Conservation (phyloP, 1,140 invertebrate genomes). For the Apis laboriosa region DNA sequence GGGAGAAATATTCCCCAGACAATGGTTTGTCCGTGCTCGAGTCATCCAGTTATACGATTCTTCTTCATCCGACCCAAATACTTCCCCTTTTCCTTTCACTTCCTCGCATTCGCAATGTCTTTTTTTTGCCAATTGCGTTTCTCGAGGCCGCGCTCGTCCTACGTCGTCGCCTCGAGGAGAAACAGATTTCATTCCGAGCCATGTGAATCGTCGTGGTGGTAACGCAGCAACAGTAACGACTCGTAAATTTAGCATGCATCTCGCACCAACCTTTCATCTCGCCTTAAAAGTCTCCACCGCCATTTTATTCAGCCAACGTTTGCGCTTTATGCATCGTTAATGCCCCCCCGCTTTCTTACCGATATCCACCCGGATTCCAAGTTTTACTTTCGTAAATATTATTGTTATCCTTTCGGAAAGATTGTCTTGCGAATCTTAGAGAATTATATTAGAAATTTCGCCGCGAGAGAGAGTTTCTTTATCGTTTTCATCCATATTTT, state of each 20-base stretch:
- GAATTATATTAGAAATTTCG: too few species aligned
- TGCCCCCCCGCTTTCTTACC: background rate
- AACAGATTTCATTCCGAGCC: slow-evolving; percentile 52
- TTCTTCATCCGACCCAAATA: too few species aligned
- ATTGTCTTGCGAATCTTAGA: too few species aligned
- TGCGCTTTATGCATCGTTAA: slow-evolving; percentile 29
- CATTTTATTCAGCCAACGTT: background rate
- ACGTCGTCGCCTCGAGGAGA: slow-evolving; percentile 6
- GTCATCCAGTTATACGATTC: slow-evolving; percentile 21
- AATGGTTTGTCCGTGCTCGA: slow-evolving; percentile 7
- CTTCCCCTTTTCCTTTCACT: background rate
- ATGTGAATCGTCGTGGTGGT: slow-evolving; percentile 22
- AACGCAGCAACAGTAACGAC: slow-evolving; percentile 30
- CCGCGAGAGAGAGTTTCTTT: too few species aligned
- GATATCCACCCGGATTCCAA: background rate
- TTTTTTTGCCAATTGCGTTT: background rate
- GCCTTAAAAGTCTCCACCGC: background rate
- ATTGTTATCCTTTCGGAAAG: too few species aligned
- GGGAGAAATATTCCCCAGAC: background rate
- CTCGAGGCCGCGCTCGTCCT: slow-evolving; percentile 10
- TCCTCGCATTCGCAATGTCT: too few species aligned
- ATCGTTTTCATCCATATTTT: too few species aligned
- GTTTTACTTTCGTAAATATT: background rate
- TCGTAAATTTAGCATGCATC: slow-evolving; percentile 41
- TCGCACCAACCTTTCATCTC: slow-evolving; percentile 25